These are phyloP conservation scores for Platyrinchus mystaceus DNA, from an alignment of 2,797 vertebrate genomes.

Conservation along the genomic window DNA sequence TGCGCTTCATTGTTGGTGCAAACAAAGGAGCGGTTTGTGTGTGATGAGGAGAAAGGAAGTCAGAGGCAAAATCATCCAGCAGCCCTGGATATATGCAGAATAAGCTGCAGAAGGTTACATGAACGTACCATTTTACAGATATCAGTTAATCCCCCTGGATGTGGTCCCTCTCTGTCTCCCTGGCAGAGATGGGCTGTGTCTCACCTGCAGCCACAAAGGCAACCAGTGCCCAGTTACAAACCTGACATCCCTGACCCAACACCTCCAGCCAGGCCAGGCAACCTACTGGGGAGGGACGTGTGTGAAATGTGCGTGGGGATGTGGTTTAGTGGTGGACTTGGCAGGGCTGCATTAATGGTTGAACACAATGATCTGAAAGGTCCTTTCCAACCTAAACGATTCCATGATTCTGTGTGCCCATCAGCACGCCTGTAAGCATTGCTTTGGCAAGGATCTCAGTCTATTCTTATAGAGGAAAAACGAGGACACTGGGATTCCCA, in stretches of 20 bases:
- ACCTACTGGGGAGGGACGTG: rapidly evolving
- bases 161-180: not conserved
- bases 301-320: not conserved
- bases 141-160: not conserved
- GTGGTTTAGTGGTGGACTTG: not conserved
- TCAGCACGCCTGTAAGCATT: not conserved
- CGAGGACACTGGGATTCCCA: conserved; percentile 45
- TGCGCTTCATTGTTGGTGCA: conserved; percentile 36
- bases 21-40: conserved; percentile 56
- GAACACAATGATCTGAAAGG: not conserved
- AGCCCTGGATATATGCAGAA: not conserved
- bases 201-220: not conserved
- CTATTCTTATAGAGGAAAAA: conserved; percentile 25
- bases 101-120: conserved; percentile 13
- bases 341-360: not conserved
- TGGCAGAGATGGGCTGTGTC: not conserved
- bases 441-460: conserved; percentile 6
- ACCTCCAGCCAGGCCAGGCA: not conserved
- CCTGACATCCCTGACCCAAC: not conserved
- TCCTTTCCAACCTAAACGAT: not conserved
- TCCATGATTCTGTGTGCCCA: not conserved
- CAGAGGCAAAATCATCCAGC: conserved; percentile 12
- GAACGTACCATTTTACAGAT: conserved; percentile 7
- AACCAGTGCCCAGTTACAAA: not conserved
- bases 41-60: not conserved